These are phyloP conservation scores for Gastrophryne carolinensis DNA, from an alignment of 2,797 vertebrate species.

Conservation along the genomic window DNA sequence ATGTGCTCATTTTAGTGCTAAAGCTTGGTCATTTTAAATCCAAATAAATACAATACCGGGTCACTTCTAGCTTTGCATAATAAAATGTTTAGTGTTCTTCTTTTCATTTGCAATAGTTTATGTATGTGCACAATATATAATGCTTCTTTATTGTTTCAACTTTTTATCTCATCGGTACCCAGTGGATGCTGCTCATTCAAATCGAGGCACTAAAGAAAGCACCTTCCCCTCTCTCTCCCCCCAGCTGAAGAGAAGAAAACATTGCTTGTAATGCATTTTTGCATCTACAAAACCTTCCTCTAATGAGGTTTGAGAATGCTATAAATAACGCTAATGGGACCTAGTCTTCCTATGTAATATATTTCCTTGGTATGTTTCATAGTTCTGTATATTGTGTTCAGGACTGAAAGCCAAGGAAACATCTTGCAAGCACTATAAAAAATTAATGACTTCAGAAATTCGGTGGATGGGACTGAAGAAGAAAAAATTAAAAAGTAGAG, in stretches of 20 bases:
- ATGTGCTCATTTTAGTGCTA: no score
- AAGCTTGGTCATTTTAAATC: no score
- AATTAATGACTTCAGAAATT: conserved; percentile 78
- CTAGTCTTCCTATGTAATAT: conserved; percentile 76
- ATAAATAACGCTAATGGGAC: conserved; percentile 94
- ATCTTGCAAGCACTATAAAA: conserved; percentile 74
- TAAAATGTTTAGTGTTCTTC: conserved; percentile 54
- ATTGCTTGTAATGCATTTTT: conserved; percentile 85
- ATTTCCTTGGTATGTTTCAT: conserved; percentile 77
- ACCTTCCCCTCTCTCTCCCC: conserved; percentile 58
- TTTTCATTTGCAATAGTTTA: conserved; percentile 27
- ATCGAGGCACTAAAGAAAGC: conserved; percentile 76
- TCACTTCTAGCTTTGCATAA: conserved; percentile 57
- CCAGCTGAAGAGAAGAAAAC: conserved; percentile 71
- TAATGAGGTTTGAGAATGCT: conserved; percentile 89
- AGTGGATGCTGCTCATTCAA: conserved; percentile 65
- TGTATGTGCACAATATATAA: neutral
- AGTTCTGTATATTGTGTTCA: conserved; percentile 71
- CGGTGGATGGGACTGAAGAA: conserved; percentile 71
- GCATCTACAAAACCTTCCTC: conserved; percentile 81
- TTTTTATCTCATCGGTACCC: conserved; percentile 74
- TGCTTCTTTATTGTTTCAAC: conserved; percentile 62
- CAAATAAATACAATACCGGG: conserved; percentile 66
- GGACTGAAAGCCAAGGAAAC: conserved; percentile 71
- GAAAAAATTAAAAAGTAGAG: conserved; percentile 66